Evolutionary conservation across 1,140 invertebrate genomes (phyloP).

Genomic region (Cyclina sinensis): DNA sequence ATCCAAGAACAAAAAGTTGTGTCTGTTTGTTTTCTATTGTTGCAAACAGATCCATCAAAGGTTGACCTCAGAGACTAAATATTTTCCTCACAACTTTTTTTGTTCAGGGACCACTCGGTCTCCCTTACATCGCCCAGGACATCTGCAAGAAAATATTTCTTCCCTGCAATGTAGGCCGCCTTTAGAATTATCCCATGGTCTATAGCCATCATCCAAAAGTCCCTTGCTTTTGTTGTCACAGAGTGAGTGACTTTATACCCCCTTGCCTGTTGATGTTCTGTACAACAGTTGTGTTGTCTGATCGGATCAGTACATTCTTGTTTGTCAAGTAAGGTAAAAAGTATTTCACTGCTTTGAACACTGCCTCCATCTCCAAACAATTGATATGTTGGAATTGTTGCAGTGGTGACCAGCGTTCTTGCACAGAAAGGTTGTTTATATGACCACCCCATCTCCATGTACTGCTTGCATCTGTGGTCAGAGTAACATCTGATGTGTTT

Average conservation of each 20-base stretch:
- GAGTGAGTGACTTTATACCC: conserved; percentile 33
- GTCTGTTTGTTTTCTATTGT: conserved; percentile 56
- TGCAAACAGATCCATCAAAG: conserved; percentile 67
- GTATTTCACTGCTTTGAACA: conserved; percentile 39
- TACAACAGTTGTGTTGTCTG: conserved; percentile 58
- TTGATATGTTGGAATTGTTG: conserved; percentile 59
- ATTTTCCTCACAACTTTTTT: conserved; percentile 34
- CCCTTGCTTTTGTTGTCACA: conserved; percentile 45
- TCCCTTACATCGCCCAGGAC: conserved; percentile 10
- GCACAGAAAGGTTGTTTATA: conserved; percentile 31
- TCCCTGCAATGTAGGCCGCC: conserved; percentile 53
- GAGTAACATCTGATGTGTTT: background rate
- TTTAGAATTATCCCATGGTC: conserved; percentile 43
- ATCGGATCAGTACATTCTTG: conserved; percentile 59
- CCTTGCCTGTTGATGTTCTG: conserved; percentile 50
- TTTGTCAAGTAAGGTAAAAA: conserved; percentile 45
- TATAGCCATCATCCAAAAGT: conserved; percentile 55
- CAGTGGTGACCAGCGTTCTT: conserved; percentile 37
- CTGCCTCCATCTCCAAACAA: conserved; percentile 64
- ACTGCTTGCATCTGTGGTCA: conserved; percentile 41
- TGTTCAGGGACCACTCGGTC: conserved; percentile 64
- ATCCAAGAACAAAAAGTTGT: conserved; percentile 65
- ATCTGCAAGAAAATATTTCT: conserved; percentile 30
- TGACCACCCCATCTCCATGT: conserved; percentile 35
- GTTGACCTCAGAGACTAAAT: conserved; percentile 36